phyloP scores from a whole-genome alignment of 2,113 vertebrate genomes.

The Alethe castanea region DNA sequence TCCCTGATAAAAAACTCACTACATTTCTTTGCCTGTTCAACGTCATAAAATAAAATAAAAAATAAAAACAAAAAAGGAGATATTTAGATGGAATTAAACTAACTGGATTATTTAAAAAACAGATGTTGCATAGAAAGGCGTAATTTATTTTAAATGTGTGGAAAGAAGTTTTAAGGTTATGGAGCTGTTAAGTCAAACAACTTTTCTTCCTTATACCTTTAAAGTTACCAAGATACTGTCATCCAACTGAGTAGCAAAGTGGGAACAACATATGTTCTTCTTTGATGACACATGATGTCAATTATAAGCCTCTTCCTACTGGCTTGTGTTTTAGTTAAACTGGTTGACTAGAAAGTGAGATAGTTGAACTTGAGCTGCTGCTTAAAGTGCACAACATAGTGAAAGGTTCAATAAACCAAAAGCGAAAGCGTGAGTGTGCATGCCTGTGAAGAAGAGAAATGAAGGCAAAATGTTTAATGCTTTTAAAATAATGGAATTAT shows the following conservation, averaged over 20 bases:
- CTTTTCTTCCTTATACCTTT: neutral
- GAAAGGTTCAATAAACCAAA: neutral
- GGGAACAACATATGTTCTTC: neutral
- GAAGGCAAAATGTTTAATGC: neutral
- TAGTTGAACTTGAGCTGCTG: neutral
- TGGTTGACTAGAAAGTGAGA: neutral
- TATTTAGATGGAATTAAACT: constrained; percentile 64
- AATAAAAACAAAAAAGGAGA: neutral
- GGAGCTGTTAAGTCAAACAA: neutral
- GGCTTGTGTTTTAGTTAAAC: neutral
- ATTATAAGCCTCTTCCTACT: neutral
- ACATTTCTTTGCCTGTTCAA: constrained; percentile 10
- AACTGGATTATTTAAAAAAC: constrained; percentile 69
- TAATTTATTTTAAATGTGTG: constrained; percentile 60
- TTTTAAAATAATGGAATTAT: neutral
- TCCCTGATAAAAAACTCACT: neutral
- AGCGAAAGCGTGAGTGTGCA: neutral
- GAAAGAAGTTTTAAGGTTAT: constrained; percentile 32
- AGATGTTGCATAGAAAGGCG: constrained; percentile 41
- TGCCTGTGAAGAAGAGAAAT: neutral
- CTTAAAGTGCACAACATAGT: neutral
- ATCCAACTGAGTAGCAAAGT: neutral
- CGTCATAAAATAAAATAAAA: constrained; percentile 19
- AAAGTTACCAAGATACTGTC: neutral
- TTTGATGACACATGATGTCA: neutral